Base-by-base conservation (phyloP, 2,797 vertebrate genomes). In the Artibeus jamaicensis region DNA sequence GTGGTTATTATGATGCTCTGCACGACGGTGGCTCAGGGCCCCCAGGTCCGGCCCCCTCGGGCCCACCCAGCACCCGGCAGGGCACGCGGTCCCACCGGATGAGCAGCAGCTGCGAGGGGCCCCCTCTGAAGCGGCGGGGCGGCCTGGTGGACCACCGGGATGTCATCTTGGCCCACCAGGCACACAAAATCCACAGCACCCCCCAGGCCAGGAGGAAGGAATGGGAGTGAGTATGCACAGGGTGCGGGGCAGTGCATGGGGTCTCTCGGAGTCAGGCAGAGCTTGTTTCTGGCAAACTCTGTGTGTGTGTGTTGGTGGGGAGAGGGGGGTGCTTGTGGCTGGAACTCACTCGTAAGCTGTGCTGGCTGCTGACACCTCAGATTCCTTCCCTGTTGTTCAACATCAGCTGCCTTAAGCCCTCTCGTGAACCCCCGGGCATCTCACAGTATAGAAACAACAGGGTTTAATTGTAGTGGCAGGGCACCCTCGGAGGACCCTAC, bases 171-270 rank as follows among this genome's bases (percentile, higher is more conserved):
- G 99, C 99, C 76, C 99, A 99, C 98, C 98, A 99, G 98, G 99
- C 99, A 1, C 99, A 99, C 98, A 99, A 99, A 98, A 99, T 99
- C 92, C 99, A 99, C 98, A 99, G 98, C 98, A 99, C 99, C 21
- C 99, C 99, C 0, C 99, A 99, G 97, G 99, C 99, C 94, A 98
- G 98, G 92, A 98, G 99, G 96, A 99, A 99, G 95, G 99, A 99
- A 97, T 99, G 99, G 99, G 99, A 99, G 99, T 99, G 87, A 99
- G 99, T 99, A 99, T 76, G 2, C 34, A 0, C 18, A 0, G 50
- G 73, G 37, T 32, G 21, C 34, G 55, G 59, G 8, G 14, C 10
- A 0, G 39, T 21, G 15, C 82, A 6, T 4, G 26, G 59, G 59
- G 34, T n/a, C 42, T 37, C 68, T 8, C 6, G 70, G 55, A 46